Conservation (phyloP, 2,888 invertebrate species). For the Chymomyza procnemis region DNA sequence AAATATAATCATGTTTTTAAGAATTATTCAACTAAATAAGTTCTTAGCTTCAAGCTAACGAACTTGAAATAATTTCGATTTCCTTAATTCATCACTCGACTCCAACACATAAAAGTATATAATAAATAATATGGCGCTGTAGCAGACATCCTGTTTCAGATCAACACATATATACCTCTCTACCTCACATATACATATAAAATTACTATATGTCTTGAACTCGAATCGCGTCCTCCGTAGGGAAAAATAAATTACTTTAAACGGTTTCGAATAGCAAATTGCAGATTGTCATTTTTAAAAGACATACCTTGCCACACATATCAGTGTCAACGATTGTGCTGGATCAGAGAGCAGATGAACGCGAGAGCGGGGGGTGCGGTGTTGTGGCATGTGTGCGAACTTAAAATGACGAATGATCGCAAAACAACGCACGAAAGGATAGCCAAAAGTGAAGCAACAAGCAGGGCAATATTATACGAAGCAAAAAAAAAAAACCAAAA, state of each 20-base stretch:
- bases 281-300: constrained; percentile 73
- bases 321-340: constrained; percentile 60
- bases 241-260: constrained; percentile 74
- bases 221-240: constrained; percentile 50
- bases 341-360: constrained; percentile 9
- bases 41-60: too few relatives aligned
- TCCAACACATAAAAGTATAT: neutral
- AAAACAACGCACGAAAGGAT: constrained; percentile 54
- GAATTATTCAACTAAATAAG: too few relatives aligned
- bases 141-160: neutral
- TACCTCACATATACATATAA: neutral
- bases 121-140: neutral
- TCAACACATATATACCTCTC: neutral
- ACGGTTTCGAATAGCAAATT: constrained; percentile 75
- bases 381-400: constrained; percentile 40
- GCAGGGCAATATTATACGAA: constrained; percentile 50
- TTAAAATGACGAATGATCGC: constrained; percentile 68
- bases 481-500: too few relatives aligned
- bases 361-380: neutral
- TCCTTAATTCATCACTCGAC: neutral
- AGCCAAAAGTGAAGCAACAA: constrained; percentile 39
- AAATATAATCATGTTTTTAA: too few relatives aligned
- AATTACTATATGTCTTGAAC: neutral
- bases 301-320: constrained; percentile 67
- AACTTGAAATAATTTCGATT: neutral